These are phyloP conservation scores for Antrozous pallidus DNA, from an alignment of 2,797 vertebrate genomes.

Conservation along the genomic window DNA sequence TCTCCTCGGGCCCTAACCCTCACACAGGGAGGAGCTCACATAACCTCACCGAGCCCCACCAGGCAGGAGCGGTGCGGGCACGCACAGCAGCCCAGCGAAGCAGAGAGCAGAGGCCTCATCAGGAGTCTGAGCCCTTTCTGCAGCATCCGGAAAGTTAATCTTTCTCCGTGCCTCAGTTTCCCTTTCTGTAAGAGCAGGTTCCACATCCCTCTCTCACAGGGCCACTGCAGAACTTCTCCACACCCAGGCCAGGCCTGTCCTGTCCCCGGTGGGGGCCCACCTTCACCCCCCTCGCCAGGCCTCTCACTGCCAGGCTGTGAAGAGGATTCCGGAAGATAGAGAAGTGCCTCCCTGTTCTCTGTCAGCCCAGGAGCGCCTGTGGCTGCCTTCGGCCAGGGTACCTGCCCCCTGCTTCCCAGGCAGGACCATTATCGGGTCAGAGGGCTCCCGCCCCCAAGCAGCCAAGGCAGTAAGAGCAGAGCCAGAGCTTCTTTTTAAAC, in stretches of 20 bases:
- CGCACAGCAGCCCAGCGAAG: not conserved
- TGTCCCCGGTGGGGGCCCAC: not conserved
- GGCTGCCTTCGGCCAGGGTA: not conserved
- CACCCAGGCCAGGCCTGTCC: accelerated
- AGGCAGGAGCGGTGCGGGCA: not conserved
- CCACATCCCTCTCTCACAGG: not conserved
- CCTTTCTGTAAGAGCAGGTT: not conserved
- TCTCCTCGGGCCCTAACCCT: not conserved
- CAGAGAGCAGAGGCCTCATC: not conserved
- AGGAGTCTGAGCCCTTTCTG: not conserved
- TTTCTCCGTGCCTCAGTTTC: not conserved
- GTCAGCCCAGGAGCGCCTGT: accelerated
- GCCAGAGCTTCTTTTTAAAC: not conserved
- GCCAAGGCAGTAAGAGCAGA: not conserved
- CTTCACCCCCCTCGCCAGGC: not conserved
- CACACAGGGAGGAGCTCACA: accelerated
- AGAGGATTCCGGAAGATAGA: not conserved
- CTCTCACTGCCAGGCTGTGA: not conserved
- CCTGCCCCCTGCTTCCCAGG: not conserved
- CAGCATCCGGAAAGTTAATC: not conserved
- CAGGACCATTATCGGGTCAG: accelerated
- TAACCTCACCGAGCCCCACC: accelerated
- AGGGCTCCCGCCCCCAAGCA: not conserved
- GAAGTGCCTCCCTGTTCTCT: not conserved
- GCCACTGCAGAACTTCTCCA: not conserved